phyloP scores from a whole-genome alignment of 2,888 invertebrate species.

The Itoplectis maculator region DNA sequence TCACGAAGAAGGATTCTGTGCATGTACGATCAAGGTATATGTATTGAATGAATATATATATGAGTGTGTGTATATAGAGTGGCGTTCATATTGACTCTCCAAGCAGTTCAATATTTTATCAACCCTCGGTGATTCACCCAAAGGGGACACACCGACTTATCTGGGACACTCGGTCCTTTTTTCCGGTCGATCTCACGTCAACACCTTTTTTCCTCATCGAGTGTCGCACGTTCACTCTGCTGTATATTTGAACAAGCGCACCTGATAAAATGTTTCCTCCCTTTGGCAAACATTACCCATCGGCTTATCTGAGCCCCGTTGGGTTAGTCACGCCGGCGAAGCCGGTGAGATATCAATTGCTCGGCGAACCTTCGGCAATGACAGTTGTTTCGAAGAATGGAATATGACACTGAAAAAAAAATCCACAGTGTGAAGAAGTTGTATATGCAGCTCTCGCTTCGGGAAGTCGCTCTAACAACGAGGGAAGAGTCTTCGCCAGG shows the following conservation, averaged over 20 bases:
- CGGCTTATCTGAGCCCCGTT: constrained; percentile 27
- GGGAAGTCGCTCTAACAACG: constrained; percentile 41
- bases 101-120: constrained; percentile 20
- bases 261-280: constrained; percentile 44
- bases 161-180: constrained; percentile 7
- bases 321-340: constrained; percentile 14
- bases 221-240: constrained; percentile 33
- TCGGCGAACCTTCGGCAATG: background rate
- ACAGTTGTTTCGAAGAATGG: background rate
- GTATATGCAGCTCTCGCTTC: constrained; percentile 18
- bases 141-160: background rate
- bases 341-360: background rate
- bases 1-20: constrained; percentile 10
- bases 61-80: background rate
- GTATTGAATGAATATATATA: background rate
- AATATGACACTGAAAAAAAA: background rate
- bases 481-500: constrained; percentile 32
- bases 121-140: constrained; percentile 28
- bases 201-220: constrained; percentile 39
- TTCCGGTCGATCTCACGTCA: constrained; percentile 27
- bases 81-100: constrained; percentile 22
- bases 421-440: background rate
- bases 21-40: background rate
- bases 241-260: constrained; percentile 41
- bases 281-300: constrained; percentile 33